Evolutionary conservation across 2,888 invertebrate species (phyloP).

Genomic region (Gastrophysa polygoni): DNA sequence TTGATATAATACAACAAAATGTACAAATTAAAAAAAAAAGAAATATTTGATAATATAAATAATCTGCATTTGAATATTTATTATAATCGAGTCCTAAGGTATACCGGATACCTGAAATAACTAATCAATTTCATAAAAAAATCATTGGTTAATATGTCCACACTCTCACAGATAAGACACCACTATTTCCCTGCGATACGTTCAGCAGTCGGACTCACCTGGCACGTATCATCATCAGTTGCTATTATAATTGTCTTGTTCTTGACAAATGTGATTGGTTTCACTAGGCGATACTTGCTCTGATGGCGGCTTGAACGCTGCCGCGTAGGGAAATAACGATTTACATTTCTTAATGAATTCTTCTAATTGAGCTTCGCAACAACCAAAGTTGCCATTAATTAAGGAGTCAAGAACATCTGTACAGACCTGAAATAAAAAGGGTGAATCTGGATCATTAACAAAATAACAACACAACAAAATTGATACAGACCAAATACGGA

Average conservation of each 20-base stretch:
- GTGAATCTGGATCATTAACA: no score
- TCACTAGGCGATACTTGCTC: constrained; percentile 44
- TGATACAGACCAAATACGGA: no score
- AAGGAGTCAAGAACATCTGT: constrained; percentile 79
- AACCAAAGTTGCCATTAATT: constrained; percentile 80
- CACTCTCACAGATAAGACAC: constrained; percentile 40
- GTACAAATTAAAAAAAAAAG: constrained; percentile 35
- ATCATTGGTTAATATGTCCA: constrained; percentile 35
- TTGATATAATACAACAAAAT: constrained; percentile 32
- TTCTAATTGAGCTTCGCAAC: constrained; percentile 70
- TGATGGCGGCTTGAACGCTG: constrained; percentile 67
- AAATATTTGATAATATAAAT: constrained; percentile 33
- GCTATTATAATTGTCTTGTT: constrained; percentile 51
- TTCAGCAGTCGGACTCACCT: constrained; percentile 20
- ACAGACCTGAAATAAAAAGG: constrained; percentile 70
- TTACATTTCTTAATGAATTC: constrained; percentile 76
- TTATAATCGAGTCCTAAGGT: constrained; percentile 41
- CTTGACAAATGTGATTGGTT: constrained; percentile 47
- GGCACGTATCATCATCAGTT: constrained; percentile 48
- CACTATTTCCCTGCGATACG: constrained; percentile 33
- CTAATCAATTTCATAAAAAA: constrained; percentile 33
- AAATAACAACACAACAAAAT: no score
- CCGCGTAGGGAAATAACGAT: constrained; percentile 78
- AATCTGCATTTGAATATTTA: constrained; percentile 34
- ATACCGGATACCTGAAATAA: constrained; percentile 34